phyloP scores from a whole-genome alignment of 2,113 vertebrate genomes.

The Pogonocichla stellata region DNA sequence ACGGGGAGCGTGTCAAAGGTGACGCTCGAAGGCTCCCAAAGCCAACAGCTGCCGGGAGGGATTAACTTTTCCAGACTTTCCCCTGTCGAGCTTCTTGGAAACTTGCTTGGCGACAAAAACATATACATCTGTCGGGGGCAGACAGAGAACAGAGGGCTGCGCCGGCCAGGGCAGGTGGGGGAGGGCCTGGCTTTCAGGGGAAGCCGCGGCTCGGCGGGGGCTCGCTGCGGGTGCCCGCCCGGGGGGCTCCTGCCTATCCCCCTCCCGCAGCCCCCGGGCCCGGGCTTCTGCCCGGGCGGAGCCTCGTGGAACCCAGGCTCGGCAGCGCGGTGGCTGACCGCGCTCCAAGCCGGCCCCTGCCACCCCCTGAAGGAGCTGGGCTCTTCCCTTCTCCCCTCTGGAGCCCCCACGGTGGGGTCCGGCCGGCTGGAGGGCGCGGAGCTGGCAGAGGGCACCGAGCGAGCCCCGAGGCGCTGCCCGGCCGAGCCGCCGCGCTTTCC shows the following conservation, averaged over 20 bases:
- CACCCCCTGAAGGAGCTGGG: neutral
- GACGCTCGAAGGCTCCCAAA: slow-evolving; percentile 88
- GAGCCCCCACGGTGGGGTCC: neutral
- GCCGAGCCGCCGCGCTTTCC: slow-evolving; percentile 38
- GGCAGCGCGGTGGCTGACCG: neutral
- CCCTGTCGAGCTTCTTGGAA: slow-evolving; percentile 75
- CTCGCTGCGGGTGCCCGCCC: neutral
- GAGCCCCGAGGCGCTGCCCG: neutral
- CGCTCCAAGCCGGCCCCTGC: no score
- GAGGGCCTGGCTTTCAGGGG: neutral
- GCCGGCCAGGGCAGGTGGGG: slow-evolving; percentile 8
- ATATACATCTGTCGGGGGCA: slow-evolving; percentile 81
- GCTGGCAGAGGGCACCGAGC: neutral
- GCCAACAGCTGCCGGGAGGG: slow-evolving; percentile 87
- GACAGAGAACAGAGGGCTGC: slow-evolving; percentile 54
- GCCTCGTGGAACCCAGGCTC: neutral
- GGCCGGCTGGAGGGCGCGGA: neutral
- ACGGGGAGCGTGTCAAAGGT: slow-evolving; percentile 87
- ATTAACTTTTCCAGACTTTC: slow-evolving; percentile 87
- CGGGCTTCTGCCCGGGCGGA: neutral
- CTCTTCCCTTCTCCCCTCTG: neutral
- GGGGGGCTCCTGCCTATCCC: neutral
- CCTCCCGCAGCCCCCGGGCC: neutral
- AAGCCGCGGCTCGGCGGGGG: neutral
- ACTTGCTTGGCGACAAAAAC: slow-evolving; percentile 76